phyloP scores from a whole-genome alignment of 2,797 vertebrate species.

The Acropternis orthonyx region DNA sequence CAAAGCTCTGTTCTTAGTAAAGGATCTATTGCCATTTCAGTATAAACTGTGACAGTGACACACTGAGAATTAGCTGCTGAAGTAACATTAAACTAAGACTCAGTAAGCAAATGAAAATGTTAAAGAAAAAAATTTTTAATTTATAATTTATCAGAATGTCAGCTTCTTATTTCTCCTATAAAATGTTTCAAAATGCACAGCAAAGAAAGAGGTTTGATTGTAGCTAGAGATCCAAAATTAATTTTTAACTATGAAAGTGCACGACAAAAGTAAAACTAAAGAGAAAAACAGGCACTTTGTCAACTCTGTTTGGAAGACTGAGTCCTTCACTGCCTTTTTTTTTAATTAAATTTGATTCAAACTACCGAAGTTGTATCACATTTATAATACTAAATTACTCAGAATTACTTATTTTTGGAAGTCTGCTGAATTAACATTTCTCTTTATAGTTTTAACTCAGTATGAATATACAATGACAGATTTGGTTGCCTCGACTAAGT shows the following conservation, averaged over 20 bases:
- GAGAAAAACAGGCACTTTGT: not conserved
- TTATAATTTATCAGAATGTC: conserved; percentile 38
- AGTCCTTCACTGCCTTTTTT: not conserved
- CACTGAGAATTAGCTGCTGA: not conserved
- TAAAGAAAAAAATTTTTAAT: conserved; percentile 2
- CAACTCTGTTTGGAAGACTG: not conserved
- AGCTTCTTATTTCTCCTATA: not conserved
- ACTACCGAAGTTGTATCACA: not conserved
- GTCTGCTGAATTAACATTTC: not conserved
- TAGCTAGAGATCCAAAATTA: not conserved
- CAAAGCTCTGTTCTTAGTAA: not conserved
- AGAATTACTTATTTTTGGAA: not conserved
- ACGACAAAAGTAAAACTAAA: not conserved
- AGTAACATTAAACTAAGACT: not conserved
- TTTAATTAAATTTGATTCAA: not conserved
- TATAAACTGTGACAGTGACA: not conserved
- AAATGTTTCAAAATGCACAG: conserved; percentile 11
- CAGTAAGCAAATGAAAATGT: not conserved
- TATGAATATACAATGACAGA: not conserved
- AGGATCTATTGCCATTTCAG: not conserved
- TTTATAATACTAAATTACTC: not conserved
- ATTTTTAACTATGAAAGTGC: not conserved
- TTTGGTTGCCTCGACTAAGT: not conserved
- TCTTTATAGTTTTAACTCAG: not conserved
- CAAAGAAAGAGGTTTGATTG: conserved; percentile 4